Evolutionary conservation across 2,888 invertebrate genomes (phyloP), one percentile per base, ranked within the genome.

Genomic region (Sinopyrophorus schimmeli): DNA sequence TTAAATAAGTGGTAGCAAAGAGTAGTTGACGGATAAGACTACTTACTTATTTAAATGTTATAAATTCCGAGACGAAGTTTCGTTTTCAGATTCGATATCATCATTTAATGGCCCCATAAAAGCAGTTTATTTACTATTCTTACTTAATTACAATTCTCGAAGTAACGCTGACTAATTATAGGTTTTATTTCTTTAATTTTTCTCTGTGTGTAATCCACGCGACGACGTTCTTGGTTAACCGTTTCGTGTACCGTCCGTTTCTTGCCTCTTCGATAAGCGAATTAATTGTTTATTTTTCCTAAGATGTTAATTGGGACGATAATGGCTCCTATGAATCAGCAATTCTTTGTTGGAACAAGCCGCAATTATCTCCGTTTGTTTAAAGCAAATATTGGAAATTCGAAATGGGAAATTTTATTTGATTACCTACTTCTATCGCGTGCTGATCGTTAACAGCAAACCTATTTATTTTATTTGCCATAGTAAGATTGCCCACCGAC

Each of bases 291-390:
- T 47, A 40, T 47, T 35, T 47, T 40, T 10, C 18, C 40, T 5
- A 17, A 34, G 30, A 40, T 40, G 31, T 52, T 52, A 54, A 54
- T 54, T 51, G 51, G 51, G 31, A 39, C 44, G 39, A 47, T 54
- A 51, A 54, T 54, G 50, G 41, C 32, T 41, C n/a, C 42, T 43
- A 34, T 51, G 50, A 51, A 39, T 54, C 54, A 54, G 54, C 54
- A 47, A 44, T 35, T 54, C 34, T 47, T 51, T 54, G 54, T 54
- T 51, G 47, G 23, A 47, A 51, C 39, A 46, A 47, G 40, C 47
- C 30, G 52, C 44, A 52, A 54, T 54, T 54, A 54, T 47, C 39
- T 35, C 32, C 18, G 30, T 11, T 49, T 37, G 50, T 31, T 43
- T 30, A 31, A 47, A 32, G 54, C 23, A 54, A 54, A 54, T 54